These are phyloP conservation scores for Rhabdomys dilectus DNA, from an alignment of 2,113 vertebrate genomes.

Conservation along the genomic window DNA sequence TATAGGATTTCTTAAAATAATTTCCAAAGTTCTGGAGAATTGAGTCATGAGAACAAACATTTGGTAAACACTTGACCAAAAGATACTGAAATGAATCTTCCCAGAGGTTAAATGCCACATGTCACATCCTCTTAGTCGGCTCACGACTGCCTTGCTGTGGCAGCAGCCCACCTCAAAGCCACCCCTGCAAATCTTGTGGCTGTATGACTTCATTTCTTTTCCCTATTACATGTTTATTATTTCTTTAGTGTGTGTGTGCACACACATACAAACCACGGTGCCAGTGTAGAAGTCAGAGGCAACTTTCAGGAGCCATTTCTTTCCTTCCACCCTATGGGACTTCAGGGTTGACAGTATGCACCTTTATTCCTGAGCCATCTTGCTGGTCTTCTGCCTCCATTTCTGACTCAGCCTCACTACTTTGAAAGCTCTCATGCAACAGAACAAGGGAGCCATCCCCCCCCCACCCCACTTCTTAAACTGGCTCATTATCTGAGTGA, in stretches of 20 bases:
- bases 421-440: background rate
- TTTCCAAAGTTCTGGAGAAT: conserved; percentile 16
- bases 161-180: background rate
- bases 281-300: background rate
- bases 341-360: background rate
- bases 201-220: background rate
- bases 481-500: background rate
- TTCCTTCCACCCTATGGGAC: background rate
- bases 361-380: background rate
- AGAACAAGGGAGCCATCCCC: background rate
- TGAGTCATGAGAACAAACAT: background rate
- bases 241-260: background rate
- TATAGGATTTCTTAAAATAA: conserved; percentile 16
- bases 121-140: background rate
- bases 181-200: background rate
- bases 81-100: background rate
- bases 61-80: background rate
- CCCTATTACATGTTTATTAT: background rate
- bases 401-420: background rate
- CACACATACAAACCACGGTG: background rate
- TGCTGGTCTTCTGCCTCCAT: background rate
- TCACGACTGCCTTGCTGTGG: background rate
- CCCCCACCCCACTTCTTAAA: background rate
- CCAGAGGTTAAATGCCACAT: background rate
- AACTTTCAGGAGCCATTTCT: background rate